Evolutionary conservation across 2,113 vertebrate genomes (phyloP).

Genomic region (Silurus glanis): DNA sequence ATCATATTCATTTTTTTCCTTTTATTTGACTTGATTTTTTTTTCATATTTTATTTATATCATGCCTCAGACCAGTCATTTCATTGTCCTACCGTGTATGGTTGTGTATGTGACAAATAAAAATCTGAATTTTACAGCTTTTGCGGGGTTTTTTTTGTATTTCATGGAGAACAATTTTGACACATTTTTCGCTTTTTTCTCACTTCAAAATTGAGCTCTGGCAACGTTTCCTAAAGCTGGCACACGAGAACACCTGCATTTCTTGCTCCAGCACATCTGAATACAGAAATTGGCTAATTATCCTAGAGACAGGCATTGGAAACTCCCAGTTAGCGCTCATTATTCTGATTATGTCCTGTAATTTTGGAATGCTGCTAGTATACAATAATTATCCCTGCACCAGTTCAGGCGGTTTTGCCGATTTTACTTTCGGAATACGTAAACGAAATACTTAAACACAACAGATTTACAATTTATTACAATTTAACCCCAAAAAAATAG

Average conservation of each 20-base stretch:
- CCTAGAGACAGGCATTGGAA: not conserved
- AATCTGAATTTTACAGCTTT: not conserved
- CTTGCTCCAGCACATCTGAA: constrained; percentile 19
- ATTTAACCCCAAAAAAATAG: not conserved
- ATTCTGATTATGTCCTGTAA: constrained; percentile 3
- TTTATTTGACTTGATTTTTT: too few relatives aligned
- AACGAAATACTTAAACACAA: not conserved
- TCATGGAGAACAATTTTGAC: not conserved
- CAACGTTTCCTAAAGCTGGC: not conserved
- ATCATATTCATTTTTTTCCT: too few relatives aligned
- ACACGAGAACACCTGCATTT: constrained; percentile 10
- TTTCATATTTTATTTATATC: too few relatives aligned
- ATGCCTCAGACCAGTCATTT: too few relatives aligned
- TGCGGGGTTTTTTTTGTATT: too few relatives aligned
- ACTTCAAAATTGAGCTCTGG: not conserved
- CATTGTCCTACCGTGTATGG: too few relatives aligned
- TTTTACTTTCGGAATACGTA: not conserved
- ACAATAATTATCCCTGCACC: not conserved
- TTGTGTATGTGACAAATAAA: too few relatives aligned
- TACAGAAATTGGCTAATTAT: constrained; percentile 27
- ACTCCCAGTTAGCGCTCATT: constrained; percentile 1
- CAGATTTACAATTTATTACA: not conserved
- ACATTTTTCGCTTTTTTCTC: not conserved
- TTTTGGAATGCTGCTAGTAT: not conserved
- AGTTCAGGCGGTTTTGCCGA: not conserved